Evolutionary conservation across 2,113 vertebrate genomes (phyloP).

Genomic region (Struthio camelus): DNA sequence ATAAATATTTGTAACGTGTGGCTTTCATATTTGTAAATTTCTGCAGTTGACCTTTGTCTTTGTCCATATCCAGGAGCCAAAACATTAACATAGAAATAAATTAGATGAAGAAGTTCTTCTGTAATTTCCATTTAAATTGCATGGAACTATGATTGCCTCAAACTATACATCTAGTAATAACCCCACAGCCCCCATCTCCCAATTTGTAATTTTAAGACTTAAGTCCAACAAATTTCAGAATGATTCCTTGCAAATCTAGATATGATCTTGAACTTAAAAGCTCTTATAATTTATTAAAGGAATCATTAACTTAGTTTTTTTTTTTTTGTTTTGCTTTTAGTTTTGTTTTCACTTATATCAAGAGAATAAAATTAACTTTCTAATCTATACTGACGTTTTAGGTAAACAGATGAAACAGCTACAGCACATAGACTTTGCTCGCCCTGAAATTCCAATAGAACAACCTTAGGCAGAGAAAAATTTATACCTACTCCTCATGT

Average conservation of each 20-base stretch:
- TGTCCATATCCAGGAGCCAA: background rate
- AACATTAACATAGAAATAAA: slow-evolving; percentile 47
- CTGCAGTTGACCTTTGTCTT: background rate
- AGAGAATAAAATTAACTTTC: background rate
- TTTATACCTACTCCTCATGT: background rate
- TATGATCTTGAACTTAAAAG: background rate
- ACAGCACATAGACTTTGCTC: background rate
- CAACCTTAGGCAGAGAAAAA: background rate
- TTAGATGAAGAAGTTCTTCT: background rate
- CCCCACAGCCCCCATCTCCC: background rate
- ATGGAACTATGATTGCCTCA: background rate
- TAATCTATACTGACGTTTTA: background rate
- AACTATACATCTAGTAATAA: background rate
- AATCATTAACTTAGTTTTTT: background rate
- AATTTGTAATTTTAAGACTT: slow-evolving; percentile 3
- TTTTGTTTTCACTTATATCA: background rate
- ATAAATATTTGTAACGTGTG: background rate
- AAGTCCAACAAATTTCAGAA: background rate
- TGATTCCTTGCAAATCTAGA: slow-evolving; percentile 16
- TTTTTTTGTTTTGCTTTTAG: too few species aligned
- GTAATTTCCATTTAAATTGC: slow-evolving; percentile 22
- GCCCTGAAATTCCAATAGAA: background rate
- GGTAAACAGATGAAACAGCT: background rate
- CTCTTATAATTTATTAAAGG: slow-evolving; percentile 2
- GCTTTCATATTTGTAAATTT: background rate